Evolutionary conservation across 2,797 vertebrate genomes (phyloP), one percentile per base, ranked within the genome.

Genomic region (Lithobates pipiens): DNA sequence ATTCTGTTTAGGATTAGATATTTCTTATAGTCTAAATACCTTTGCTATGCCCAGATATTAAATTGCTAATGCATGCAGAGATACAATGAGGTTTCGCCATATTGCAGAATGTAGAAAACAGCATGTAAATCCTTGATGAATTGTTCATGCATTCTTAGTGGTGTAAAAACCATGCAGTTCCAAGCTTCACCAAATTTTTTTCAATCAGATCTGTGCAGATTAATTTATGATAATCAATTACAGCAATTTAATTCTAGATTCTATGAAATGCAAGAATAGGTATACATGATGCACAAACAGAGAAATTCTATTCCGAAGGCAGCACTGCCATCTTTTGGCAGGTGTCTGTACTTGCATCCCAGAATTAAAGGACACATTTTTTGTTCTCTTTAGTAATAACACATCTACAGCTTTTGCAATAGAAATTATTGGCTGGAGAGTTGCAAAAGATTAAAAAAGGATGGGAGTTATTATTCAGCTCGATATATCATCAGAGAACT

Each of bases 221-320:
- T 87, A 83, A 87, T 87, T 87, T 87, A 87, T 87, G 86, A 84
- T 87, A 84, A 87, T 87, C 81, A 87, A 87, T 83, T 80, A 87
- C 71, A 74, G 63, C 32, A 87, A 34, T 83, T 87, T 83, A 82
- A 87, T 80, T 83, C 63, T 34, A 76, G 34, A 87, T 84, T 87
- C 72, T 84, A 70, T 83, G 76, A 83, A 83, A 83, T 84, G 76
- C 86, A 87, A 87, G 86, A 87, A 70, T 79, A 87, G 81, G 76
- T 84, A 61, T 68, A 84, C 76, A 76, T 69, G 80, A 69, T 44
- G n/a, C 32, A 76, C 68, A 87, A 76, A 44, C 32, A 83, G 34
- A 68, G 21, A 57, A 54, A 80, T 63, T 46, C 71, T 16, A 87
- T 87, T 79, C 39, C 11, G 61, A 71, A 78, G 73, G 61, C 72